phyloP scores from a whole-genome alignment of 2,888 invertebrate species.

The Rosalia funebris region DNA sequence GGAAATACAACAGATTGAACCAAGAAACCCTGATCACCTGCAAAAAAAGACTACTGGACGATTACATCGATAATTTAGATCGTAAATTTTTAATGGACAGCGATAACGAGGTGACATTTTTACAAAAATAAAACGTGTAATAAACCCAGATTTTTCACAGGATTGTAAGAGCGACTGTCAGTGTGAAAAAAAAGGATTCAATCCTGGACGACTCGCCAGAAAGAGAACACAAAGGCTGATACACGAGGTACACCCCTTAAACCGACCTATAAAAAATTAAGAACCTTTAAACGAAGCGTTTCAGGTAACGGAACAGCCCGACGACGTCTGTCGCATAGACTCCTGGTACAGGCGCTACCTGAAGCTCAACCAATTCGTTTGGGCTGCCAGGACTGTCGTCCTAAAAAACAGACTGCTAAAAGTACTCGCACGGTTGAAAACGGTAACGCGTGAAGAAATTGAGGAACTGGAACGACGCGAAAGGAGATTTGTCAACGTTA shows the following conservation, averaged over 20 bases:
- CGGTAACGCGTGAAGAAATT: constrained; percentile 36
- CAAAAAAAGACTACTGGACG: constrained; percentile 44
- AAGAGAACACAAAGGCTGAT: constrained; percentile 48
- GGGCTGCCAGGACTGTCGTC: constrained; percentile 51
- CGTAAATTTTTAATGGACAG: constrained; percentile 45
- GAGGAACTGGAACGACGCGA: constrained; percentile 33
- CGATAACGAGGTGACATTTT: constrained; percentile 32
- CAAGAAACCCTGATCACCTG: constrained; percentile 45
- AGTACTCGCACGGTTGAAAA: constrained; percentile 50
- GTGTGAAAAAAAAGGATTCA: background rate
- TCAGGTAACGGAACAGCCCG: constrained; percentile 34
- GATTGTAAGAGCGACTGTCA: background rate
- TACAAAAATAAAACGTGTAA: constrained; percentile 9
- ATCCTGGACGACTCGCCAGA: constrained; percentile 31
- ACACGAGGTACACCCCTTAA: constrained; percentile 43
- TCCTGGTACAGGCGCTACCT: constrained; percentile 56
- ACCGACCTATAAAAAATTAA: no score
- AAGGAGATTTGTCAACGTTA: constrained; percentile 22
- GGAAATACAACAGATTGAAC: constrained; percentile 50
- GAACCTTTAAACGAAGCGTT: no score
- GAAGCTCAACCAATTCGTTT: constrained; percentile 54
- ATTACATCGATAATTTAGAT: constrained; percentile 45
- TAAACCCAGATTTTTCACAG: background rate
- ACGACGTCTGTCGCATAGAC: constrained; percentile 46
- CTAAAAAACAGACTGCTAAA: constrained; percentile 52